A percentile compares a stretch with the other conserved stretches of the same genome.
phyloP scores from a whole-genome alignment of 2,113 vertebrate species.

The Phocoena sinus region DNA sequence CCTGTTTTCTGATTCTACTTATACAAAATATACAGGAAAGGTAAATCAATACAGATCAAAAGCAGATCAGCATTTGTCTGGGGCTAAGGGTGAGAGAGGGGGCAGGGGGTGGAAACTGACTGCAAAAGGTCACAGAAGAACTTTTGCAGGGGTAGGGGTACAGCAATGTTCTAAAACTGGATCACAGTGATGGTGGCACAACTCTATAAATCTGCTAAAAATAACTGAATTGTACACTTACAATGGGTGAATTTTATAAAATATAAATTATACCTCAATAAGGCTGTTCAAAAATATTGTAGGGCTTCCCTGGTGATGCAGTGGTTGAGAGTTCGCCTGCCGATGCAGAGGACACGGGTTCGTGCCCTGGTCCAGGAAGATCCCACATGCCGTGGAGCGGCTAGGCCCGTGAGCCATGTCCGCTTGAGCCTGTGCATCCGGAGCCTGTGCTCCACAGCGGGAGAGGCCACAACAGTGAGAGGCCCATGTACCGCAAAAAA shows the following conservation, averaged over 20 bases:
- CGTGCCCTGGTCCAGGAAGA: too few relatives aligned
- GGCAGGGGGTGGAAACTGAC: neutral
- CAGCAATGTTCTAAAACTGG: neutral
- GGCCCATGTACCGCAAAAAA: too few relatives aligned
- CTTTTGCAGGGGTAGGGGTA: neutral
- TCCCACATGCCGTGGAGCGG: too few relatives aligned
- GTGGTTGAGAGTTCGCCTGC: too few relatives aligned
- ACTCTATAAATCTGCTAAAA: neutral
- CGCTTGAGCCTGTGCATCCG: too few relatives aligned
- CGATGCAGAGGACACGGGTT: too few relatives aligned
- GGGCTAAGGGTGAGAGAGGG: neutral
- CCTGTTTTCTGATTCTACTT: neutral
- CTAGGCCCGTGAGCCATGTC: too few relatives aligned
- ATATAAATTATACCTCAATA: neutral
- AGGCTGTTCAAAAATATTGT: neutral
- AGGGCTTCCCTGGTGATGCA: too few relatives aligned
- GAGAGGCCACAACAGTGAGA: too few relatives aligned
- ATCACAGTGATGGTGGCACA: neutral
- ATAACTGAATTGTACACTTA: neutral
- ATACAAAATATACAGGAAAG: neutral
- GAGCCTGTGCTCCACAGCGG: too few relatives aligned
- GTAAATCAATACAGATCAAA: neutral
- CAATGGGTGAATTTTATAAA: neutral
- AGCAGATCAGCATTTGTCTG: neutral
- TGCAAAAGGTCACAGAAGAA: neutral